These are phyloP conservation scores for Sceloporus undulatus DNA, from an alignment of 2,113 vertebrate genomes.

Conservation along the genomic window DNA sequence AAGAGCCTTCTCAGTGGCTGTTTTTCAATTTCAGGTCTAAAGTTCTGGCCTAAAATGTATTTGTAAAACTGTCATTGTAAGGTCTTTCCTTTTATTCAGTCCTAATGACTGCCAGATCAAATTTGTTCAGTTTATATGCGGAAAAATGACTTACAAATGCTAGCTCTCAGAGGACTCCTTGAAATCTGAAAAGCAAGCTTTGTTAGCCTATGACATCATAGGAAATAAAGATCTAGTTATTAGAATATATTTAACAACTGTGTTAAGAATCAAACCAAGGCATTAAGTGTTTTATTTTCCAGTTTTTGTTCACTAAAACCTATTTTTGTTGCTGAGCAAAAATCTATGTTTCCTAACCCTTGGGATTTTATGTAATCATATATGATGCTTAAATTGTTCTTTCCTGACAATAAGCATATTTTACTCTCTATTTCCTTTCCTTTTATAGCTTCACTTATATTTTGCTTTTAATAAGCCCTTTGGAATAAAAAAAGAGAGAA, in stretches of 20 bases:
- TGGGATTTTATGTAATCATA: neutral
- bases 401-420: constrained; percentile 47
- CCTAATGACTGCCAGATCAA: constrained; percentile 62
- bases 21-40: constrained; percentile 52
- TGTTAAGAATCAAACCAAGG: constrained; percentile 24
- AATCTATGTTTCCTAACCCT: constrained; percentile 24
- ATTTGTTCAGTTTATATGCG: constrained; percentile 54
- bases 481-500: neutral
- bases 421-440: constrained; percentile 35
- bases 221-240: constrained; percentile 39
- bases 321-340: constrained; percentile 39
- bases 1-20: too few species aligned
- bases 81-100: constrained; percentile 37
- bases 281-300: constrained; percentile 36
- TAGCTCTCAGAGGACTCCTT: constrained; percentile 38
- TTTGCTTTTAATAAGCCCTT: constrained; percentile 11
- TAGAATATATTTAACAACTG: constrained; percentile 18
- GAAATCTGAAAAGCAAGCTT: constrained; percentile 47
- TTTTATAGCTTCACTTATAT: constrained; percentile 24
- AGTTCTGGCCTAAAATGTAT: constrained; percentile 43
- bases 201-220: constrained; percentile 51
- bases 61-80: constrained; percentile 2
- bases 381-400: constrained; percentile 24
- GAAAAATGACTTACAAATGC: constrained; percentile 33
- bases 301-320: constrained; percentile 34